Evolutionary conservation across 2,888 invertebrate species (phyloP), one percentile per base, ranked within the genome.

Genomic region (Habrosyne pyritoides): DNA sequence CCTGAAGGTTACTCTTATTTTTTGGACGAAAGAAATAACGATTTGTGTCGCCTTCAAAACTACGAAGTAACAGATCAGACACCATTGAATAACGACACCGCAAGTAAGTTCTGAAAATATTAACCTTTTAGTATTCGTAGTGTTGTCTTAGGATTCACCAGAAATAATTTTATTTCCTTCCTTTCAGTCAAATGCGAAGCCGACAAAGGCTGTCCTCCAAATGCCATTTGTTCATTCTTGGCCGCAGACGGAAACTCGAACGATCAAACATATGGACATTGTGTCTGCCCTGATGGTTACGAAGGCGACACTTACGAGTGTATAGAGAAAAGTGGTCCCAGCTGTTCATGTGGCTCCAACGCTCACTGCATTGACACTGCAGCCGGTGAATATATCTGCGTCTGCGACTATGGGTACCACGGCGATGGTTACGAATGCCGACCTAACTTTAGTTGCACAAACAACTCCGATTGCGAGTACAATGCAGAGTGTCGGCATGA

Each of bases 301-400:
- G 95, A 95, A 75, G 98, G 98, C 21, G 97, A 98, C 81, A 98
- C 98, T 8, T 94, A 93, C 60, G 94, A 93, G 67, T 98, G 98
- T 78, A 92, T 89, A 1, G 94, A 94, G 59, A 81, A 82, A 53
- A 79, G 85, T 2, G 81, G 84, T 10, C 71, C 80, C 0, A 76
- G 69, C 54, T 91, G 91, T 59, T 94, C 94, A 36, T 98, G 98
- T 75, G 95, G 96, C 61, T 82, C 88, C 0, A 95, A 96, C 75
- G 97, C 97, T 24, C 93, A 93, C 49, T 98, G 98, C 82, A 89
- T 93, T 26, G 96, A 94, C 69, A 95, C 96, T 63, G 94, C 95
- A 28, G 86, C 93, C 26, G 89, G 94, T 8, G 94, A 95, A 49
- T 95, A 94, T 58, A 94, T 94, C 42, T 98, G 98, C 83, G 94